These are phyloP conservation scores for Anser brachyrhynchus DNA, from an alignment of 2,113 vertebrate species.

Conservation along the genomic window DNA sequence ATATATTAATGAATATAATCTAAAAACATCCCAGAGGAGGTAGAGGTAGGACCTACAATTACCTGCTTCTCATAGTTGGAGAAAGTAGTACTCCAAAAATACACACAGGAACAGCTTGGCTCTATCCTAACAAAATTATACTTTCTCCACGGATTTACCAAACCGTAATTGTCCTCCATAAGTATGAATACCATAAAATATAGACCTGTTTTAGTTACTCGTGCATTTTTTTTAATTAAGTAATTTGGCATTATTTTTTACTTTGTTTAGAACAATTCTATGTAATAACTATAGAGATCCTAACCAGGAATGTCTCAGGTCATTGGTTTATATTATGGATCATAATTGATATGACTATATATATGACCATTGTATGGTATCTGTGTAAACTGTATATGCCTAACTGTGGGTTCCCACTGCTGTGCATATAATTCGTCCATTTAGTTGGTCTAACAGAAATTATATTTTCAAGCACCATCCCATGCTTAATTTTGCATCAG, in stretches of 20 bases:
- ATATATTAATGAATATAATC: background rate
- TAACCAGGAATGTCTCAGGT: background rate
- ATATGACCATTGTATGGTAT: background rate
- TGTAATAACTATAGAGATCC: no score
- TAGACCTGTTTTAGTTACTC: background rate
- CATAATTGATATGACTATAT: no score
- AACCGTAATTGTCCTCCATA: background rate
- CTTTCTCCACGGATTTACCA: background rate
- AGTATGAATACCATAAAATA: background rate
- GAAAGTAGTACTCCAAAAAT: accelerated
- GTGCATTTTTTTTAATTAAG: background rate
- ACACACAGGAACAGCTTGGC: background rate
- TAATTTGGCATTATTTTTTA: accelerated
- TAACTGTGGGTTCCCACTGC: accelerated
- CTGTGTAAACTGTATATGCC: background rate
- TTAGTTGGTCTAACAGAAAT: background rate
- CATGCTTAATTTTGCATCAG: background rate
- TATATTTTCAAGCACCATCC: background rate
- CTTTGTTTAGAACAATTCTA: background rate
- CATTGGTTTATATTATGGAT: background rate
- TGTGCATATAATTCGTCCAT: background rate
- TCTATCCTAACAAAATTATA: background rate
- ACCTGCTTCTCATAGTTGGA: background rate
- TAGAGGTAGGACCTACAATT: background rate
- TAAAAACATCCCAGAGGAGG: background rate